phyloP scores from a whole-genome alignment of 2,797 vertebrate genomes.

The Anableps anableps region DNA sequence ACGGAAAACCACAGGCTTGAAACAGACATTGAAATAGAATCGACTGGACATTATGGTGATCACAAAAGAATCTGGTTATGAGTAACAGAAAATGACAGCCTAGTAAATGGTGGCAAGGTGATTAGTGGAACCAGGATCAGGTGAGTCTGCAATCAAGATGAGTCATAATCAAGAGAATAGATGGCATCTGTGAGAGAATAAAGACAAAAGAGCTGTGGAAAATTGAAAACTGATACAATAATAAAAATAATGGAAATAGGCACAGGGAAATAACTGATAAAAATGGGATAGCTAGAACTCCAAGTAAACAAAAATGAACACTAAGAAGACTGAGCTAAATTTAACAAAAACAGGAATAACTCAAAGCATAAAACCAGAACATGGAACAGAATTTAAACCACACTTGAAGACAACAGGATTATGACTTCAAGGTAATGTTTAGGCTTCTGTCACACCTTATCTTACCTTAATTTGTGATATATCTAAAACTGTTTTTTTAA shows the following conservation, averaged over 20 bases:
- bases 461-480: background rate
- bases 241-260: background rate
- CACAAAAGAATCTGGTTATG: background rate
- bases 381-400: background rate
- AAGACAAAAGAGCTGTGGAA: background rate
- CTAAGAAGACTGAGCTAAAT: background rate
- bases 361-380: background rate
- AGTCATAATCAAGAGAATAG: background rate
- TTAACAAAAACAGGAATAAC: background rate
- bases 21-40: background rate
- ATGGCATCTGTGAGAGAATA: background rate
- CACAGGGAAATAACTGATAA: background rate
- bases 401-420: background rate
- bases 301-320: too few relatives aligned
- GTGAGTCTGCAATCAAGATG: background rate
- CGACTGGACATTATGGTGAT: background rate
- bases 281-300: background rate
- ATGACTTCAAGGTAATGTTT: background rate
- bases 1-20: background rate
- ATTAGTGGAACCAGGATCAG: background rate
- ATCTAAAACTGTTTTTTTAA: background rate
- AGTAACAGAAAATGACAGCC: background rate
- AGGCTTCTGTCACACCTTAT: background rate
- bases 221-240: background rate
- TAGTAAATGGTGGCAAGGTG: background rate